Evolutionary conservation across 1,140 invertebrate genomes (phyloP).

Genomic region (Scaptomyza graminum): DNA sequence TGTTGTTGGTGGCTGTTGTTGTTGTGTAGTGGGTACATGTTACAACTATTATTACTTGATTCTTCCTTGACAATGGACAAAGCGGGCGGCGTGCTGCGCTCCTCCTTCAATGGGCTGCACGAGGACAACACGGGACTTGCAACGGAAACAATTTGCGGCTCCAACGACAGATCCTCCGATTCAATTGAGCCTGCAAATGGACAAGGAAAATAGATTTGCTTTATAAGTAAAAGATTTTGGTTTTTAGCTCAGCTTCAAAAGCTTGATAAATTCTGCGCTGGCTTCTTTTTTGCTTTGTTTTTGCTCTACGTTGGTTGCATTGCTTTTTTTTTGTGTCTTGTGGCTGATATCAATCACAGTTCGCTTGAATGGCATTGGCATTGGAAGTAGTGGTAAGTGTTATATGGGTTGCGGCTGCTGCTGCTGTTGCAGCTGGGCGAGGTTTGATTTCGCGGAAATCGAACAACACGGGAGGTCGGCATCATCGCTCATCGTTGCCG

Average conservation of each 20-base stretch:
- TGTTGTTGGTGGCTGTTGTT: constrained; percentile 77
- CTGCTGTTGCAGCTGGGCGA: constrained; percentile 72
- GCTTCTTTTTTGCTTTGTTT: constrained; percentile 5
- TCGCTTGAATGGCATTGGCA: constrained; percentile 65
- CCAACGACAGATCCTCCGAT: constrained; percentile 90
- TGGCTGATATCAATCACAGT: constrained; percentile 74
- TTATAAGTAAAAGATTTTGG: constrained; percentile 4
- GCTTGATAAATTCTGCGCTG: constrained; percentile 9
- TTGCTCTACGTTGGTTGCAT: constrained; percentile 1
- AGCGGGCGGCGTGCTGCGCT: constrained; percentile 84
- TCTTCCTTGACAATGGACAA: constrained; percentile 89
- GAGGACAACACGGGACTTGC: constrained; percentile 84
- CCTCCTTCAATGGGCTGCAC: constrained; percentile 86
- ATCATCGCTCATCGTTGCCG: constrained; percentile 74
- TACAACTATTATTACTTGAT: constrained; percentile 87
- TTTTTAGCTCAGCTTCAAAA: constrained; percentile 22
- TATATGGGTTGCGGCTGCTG: constrained; percentile 35
- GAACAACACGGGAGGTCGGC: constrained; percentile 79
- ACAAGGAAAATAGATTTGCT: constrained; percentile 25
- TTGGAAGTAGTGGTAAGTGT: constrained; percentile 47
- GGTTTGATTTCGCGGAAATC: constrained; percentile 78
- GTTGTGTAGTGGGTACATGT: constrained; percentile 86
- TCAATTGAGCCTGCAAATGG: constrained; percentile 89
- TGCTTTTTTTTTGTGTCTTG: background rate
- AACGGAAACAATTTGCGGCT: constrained; percentile 84